Conservation (phyloP, 2,113 vertebrate species). For the Perca schrenkii region DNA sequence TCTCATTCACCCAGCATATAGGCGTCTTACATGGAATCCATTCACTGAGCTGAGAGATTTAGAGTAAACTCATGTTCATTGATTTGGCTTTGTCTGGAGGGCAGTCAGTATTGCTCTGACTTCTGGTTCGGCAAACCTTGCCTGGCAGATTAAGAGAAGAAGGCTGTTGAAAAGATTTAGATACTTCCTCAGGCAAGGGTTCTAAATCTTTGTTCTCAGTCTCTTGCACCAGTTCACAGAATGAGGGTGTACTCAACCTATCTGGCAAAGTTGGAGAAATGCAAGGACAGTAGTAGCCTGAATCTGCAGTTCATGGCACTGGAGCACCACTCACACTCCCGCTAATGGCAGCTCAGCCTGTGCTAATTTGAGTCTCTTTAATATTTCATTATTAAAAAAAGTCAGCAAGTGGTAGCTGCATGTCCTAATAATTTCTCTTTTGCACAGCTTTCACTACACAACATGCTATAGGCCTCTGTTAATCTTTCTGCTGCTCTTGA, state of each 20-base stretch:
- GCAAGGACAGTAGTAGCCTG: neutral
- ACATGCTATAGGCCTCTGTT: conserved; percentile 44
- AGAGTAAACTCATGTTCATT: conserved; percentile 12
- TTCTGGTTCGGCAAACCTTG: conserved; percentile 19
- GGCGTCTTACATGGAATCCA: conserved; percentile 31
- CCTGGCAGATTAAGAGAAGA: conserved; percentile 32
- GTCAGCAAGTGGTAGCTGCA: conserved; percentile 21
- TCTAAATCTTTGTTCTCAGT: conserved; percentile 20
- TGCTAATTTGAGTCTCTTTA: conserved; percentile 65
- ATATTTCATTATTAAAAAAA: conserved; percentile 73
- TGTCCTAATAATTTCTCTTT: conserved; percentile 37
- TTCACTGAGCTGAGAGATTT: conserved; percentile 33
- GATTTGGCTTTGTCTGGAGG: conserved; percentile 40
- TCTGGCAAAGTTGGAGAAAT: conserved; percentile 7
- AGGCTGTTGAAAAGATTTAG: conserved; percentile 27
- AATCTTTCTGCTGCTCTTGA: conserved; percentile 78
- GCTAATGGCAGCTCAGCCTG: conserved; percentile 25
- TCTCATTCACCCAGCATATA: conserved; percentile 18
- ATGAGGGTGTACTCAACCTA: neutral
- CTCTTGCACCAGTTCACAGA: conserved; percentile 24
- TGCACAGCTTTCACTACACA: conserved; percentile 19
- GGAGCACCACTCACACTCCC: conserved; percentile 21
- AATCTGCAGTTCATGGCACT: neutral
- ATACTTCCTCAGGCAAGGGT: conserved; percentile 1
- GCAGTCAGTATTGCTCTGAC: conserved; percentile 13